Conservation (phyloP, 2,888 invertebrate species). For the Rhorus exstirpatorius region DNA sequence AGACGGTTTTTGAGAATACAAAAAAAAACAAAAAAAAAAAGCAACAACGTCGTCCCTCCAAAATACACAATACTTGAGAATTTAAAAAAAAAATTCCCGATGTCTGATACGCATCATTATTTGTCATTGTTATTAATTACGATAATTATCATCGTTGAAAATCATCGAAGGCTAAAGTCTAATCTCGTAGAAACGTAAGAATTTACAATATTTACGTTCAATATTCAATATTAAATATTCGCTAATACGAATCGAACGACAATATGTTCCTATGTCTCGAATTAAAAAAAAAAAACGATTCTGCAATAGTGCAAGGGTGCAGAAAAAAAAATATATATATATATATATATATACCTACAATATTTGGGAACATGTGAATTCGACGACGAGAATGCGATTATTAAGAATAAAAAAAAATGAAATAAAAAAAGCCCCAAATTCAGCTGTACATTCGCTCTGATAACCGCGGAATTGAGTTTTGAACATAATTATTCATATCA, state of each 20-base stretch:
- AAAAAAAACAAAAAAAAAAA: neutral
- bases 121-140: constrained; percentile 10
- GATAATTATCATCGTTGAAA: constrained; percentile 13
- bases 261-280: constrained; percentile 55
- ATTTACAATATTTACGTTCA: constrained; percentile 42
- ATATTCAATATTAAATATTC: constrained; percentile 32
- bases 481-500: neutral
- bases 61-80: constrained; percentile 2
- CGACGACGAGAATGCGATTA: constrained; percentile 6
- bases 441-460: constrained; percentile 1
- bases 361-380: constrained; percentile 30
- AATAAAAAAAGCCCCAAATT: neutral
- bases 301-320: constrained; percentile 17
- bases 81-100: neutral
- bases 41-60: constrained; percentile 18
- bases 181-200: constrained; percentile 47
- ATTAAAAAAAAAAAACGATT: constrained; percentile 32
- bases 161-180: constrained; percentile 13
- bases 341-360: neutral
- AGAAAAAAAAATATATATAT: constrained; percentile 13
- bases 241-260: constrained; percentile 51
- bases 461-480: constrained; percentile 1
- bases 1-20: constrained; percentile 44
- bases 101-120: neutral
- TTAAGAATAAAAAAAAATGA: neutral